phyloP scores from a whole-genome alignment of 2,113 vertebrate species.

The Ploceus nigricollis region DNA sequence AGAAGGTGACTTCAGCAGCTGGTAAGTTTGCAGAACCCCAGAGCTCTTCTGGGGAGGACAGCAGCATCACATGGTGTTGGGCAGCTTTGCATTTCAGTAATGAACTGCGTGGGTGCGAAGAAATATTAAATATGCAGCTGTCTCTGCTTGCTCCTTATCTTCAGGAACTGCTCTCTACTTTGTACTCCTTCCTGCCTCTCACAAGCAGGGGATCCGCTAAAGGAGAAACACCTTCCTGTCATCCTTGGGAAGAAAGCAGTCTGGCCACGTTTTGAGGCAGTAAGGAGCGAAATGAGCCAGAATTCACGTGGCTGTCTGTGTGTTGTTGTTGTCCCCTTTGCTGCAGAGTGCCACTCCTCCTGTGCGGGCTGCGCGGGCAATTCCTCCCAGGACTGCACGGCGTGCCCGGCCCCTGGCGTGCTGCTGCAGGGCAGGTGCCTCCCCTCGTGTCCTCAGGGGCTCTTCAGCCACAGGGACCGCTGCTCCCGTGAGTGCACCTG shows the following conservation, averaged over 20 bases:
- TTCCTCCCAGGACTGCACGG: conserved; percentile 74
- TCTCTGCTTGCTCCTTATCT: not conserved
- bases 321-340: not conserved
- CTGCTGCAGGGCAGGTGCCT: conserved; percentile 78
- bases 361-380: conserved; percentile 77
- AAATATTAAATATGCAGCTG: not conserved
- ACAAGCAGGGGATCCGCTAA: not conserved
- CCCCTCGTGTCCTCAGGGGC: conserved; percentile 73
- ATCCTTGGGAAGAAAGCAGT: not conserved
- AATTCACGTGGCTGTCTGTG: not conserved
- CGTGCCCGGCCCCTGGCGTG: conserved; percentile 61
- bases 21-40: not conserved
- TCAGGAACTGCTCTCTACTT: not conserved
- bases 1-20: not conserved
- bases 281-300: not conserved
- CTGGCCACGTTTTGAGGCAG: fast-evolving
- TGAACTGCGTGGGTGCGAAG: not conserved
- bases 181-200: not conserved
- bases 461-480: conserved; percentile 56
- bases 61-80: fast-evolving
- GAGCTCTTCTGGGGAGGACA: not conserved
- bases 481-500: conserved; percentile 76
- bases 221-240: not conserved
- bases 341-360: conserved; percentile 83
- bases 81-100: not conserved